Evolutionary conservation across 2,888 invertebrate genomes (phyloP).

Genomic region (Sicus ferrugineus): DNA sequence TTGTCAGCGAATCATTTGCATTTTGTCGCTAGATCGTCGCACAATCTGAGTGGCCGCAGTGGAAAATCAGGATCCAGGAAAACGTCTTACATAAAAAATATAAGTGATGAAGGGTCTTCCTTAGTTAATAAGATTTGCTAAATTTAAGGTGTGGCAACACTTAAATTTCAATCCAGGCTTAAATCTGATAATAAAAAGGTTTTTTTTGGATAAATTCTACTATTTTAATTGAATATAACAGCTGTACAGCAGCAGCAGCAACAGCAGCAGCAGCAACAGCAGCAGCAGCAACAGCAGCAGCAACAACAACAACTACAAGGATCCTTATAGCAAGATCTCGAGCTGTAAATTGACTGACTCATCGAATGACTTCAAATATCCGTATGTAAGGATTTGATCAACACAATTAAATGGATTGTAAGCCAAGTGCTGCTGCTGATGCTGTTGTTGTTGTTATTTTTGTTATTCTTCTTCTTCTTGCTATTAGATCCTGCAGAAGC

Average conservation of each 20-base stretch:
- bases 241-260: too few species aligned
- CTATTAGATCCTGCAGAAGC: not conserved
- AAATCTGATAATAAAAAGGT: too few species aligned
- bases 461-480: not conserved
- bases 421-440: not conserved
- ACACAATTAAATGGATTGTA: conserved; percentile 9
- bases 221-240: not conserved
- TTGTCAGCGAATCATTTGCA: conserved; percentile 13
- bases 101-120: too few species aligned
- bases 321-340: too few species aligned
- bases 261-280: too few species aligned
- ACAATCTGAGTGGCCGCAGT: too few species aligned
- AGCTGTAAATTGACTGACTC: conserved; percentile 19
- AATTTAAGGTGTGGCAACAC: too few species aligned
- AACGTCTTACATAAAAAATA: too few species aligned
- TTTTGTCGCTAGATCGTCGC: not conserved
- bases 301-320: too few species aligned
- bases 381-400: conserved; percentile 19
- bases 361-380: conserved; percentile 24
- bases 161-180: too few species aligned
- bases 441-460: conserved; percentile 1
- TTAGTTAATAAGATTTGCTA: too few species aligned
- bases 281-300: not conserved
- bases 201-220: not conserved
- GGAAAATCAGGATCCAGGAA: too few species aligned